A percentile compares a stretch with the other conserved stretches of the same genome.
Conservation (phyloP, 1,140 invertebrate genomes). For the Telenomus remus region DNA sequence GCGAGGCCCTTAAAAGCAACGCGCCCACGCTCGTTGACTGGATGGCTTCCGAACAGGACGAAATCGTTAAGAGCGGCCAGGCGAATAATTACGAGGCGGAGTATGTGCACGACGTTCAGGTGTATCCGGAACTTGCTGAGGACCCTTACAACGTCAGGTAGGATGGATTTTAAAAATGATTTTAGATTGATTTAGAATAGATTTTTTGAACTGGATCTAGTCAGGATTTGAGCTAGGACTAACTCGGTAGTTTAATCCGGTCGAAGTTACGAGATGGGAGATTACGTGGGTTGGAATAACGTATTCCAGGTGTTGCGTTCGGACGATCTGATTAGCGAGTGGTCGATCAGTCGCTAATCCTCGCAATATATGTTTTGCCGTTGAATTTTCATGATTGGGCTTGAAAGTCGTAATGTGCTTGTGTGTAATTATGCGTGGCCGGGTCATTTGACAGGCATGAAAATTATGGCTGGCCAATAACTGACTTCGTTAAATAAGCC, state of each 20-base stretch:
- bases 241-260: slow-evolving; percentile 1
- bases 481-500: slow-evolving; percentile 13
- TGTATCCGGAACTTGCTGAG: slow-evolving; percentile 94
- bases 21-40: slow-evolving; percentile 84
- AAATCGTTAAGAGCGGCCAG: slow-evolving; percentile 88
- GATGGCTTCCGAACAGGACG: slow-evolving; percentile 88
- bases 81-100: slow-evolving; percentile 90
- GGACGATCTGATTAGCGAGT: slow-evolving; percentile 23
- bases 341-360: slow-evolving; percentile 26
- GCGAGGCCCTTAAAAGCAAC: slow-evolving; percentile 86
- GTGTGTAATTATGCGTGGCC: slow-evolving; percentile 21
- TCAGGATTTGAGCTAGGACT: background rate
- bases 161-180: too few species aligned
- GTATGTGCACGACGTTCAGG: slow-evolving; percentile 91
- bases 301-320: slow-evolving; percentile 6
- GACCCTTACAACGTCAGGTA: slow-evolving; percentile 95
- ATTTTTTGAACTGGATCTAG: background rate
- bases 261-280: slow-evolving; percentile 22
- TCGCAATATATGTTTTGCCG: slow-evolving; percentile 14
- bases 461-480: slow-evolving; percentile 12
- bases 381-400: slow-evolving; percentile 21
- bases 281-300: slow-evolving; percentile 22
- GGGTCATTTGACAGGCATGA: slow-evolving; percentile 21
- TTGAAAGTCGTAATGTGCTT: slow-evolving; percentile 26
- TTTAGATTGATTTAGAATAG: background rate